These are phyloP conservation scores for Prionace glauca DNA, from an alignment of 2,797 vertebrate species.

Conservation along the genomic window DNA sequence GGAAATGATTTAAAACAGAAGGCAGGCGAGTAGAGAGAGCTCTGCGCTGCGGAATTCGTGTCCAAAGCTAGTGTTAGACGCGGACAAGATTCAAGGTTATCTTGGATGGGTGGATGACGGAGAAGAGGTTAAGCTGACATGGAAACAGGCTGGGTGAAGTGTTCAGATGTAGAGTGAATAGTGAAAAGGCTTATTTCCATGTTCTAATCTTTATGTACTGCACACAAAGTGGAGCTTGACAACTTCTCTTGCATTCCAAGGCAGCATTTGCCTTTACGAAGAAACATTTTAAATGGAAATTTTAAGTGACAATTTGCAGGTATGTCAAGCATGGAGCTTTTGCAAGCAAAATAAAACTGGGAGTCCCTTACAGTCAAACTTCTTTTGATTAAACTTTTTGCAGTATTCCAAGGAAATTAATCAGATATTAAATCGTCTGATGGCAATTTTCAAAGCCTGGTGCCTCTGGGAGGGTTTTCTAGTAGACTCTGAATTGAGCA, in stretches of 20 bases:
- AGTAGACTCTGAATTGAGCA: background rate
- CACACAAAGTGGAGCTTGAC: background rate
- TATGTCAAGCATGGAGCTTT: background rate
- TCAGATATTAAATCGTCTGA: background rate
- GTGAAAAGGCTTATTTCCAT: background rate
- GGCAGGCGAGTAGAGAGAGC: background rate
- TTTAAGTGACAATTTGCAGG: background rate
- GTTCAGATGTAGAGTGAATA: background rate
- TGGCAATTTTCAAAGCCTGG: background rate
- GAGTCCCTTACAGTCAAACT: background rate
- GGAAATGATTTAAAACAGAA: background rate
- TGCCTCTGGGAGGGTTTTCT: background rate
- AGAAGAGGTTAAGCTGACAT: background rate
- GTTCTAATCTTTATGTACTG: background rate
- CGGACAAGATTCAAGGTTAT: background rate
- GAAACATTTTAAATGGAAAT: background rate
- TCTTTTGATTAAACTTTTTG: background rate
- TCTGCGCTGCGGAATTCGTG: background rate
- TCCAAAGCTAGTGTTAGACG: background rate
- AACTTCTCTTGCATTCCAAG: background rate
- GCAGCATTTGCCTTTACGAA: background rate
- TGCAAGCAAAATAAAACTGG: background rate
- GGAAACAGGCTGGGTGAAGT: background rate
- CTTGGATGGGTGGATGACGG: background rate
- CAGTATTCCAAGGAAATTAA: background rate